Percentiles rank a stretch among this genome's conserved stretches.
These are phyloP conservation scores for Cephus nigrinus DNA, from an alignment of 2,888 invertebrate genomes.

Conservation along the genomic window DNA sequence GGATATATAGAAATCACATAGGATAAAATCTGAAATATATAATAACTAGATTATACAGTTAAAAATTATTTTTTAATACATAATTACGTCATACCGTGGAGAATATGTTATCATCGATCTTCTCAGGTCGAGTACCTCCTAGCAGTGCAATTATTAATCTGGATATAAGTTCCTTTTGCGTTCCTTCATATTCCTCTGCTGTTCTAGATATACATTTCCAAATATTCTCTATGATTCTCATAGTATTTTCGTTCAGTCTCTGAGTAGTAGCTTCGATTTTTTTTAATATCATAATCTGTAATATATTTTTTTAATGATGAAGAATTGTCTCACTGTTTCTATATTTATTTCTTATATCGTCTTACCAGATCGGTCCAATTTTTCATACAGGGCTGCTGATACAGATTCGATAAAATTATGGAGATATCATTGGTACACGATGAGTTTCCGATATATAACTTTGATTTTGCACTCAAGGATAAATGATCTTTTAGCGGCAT, in stretches of 20 bases:
- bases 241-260: conserved; percentile 27
- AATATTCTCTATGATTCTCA: conserved; percentile 32
- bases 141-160: conserved; percentile 42
- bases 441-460: conserved; percentile 6
- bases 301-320: background rate
- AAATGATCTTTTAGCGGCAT: conserved; percentile 28
- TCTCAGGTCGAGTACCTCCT: conserved; percentile 27
- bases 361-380: conserved; percentile 51
- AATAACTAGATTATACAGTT: background rate
- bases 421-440: conserved; percentile 3
- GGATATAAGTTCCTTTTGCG: conserved; percentile 35
- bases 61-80: background rate
- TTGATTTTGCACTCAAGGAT: conserved; percentile 9
- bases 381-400: conserved; percentile 8
- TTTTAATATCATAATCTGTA: conserved; percentile 27
- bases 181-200: conserved; percentile 42
- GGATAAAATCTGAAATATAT: background rate
- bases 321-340: background rate
- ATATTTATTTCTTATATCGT: background rate
- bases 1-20: background rate
- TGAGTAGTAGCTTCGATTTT: conserved; percentile 22
- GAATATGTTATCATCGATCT: conserved; percentile 27
- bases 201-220: conserved; percentile 44
- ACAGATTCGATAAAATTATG: background rate
- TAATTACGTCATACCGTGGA: conserved; percentile 29